Evolutionary conservation across 1,140 invertebrate species (phyloP).

Genomic region (Cydia pomonella): DNA sequence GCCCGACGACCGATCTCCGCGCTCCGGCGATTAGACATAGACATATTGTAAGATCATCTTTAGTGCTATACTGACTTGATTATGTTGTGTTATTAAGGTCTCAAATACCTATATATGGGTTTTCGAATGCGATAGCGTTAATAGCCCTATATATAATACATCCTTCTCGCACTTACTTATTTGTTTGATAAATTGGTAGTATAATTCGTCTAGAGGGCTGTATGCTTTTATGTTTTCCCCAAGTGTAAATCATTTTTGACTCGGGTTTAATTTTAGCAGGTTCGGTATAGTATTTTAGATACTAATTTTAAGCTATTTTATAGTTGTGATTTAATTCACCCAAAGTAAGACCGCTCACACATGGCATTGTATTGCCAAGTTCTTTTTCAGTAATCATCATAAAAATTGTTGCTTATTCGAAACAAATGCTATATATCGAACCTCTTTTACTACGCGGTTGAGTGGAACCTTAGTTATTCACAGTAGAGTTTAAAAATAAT

Average conservation of each 20-base stretch:
- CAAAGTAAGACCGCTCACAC: neutral
- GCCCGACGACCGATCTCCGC: constrained; percentile 64
- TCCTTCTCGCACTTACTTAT: neutral
- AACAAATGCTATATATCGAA: neutral
- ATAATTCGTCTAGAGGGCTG: neutral
- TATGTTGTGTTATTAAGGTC: neutral
- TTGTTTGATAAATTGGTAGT: neutral
- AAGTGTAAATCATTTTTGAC: neutral
- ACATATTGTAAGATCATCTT: constrained; percentile 31
- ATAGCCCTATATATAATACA: neutral
- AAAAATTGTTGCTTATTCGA: neutral
- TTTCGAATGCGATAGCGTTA: neutral
- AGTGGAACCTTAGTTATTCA: neutral
- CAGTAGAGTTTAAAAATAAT: neutral
- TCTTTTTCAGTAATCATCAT: neutral
- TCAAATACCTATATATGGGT: neutral
- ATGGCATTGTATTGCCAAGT: neutral
- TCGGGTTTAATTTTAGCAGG: neutral
- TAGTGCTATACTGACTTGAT: constrained; percentile 36
- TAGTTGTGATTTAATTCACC: constrained; percentile 19
- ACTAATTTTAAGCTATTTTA: constrained; percentile 3
- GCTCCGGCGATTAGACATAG: constrained; percentile 65
- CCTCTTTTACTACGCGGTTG: neutral
- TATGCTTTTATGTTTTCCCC: neutral
- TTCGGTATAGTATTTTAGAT: constrained; percentile 8